phyloP scores from a whole-genome alignment of 2,113 vertebrate genomes.

The Pandion haliaetus region DNA sequence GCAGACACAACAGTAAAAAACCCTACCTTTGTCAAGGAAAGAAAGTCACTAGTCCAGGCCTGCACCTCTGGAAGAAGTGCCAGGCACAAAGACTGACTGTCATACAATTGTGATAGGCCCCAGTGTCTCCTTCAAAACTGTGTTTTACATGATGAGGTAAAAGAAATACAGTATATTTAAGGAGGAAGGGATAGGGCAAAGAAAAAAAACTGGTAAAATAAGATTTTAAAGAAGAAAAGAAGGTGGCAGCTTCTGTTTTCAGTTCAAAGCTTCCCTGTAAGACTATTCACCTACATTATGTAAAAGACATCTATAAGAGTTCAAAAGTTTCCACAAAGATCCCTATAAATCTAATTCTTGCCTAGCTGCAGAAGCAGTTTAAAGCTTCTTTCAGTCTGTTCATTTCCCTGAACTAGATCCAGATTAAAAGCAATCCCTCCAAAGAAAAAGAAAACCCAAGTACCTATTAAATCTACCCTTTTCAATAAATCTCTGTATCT shows the following conservation, averaged over 20 bases:
- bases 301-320: not conserved
- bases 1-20: not conserved
- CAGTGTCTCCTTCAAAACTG: not conserved
- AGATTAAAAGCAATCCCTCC: slow-evolving; percentile 28
- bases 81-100: not conserved
- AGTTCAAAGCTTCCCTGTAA: not conserved
- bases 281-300: not conserved
- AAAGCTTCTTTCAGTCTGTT: slow-evolving; percentile 30
- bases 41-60: not conserved
- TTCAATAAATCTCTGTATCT: not conserved
- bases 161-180: not conserved
- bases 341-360: not conserved
- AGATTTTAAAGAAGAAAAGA: not conserved
- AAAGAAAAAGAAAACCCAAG: not conserved
- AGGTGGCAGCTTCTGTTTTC: not conserved
- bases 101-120: fast-evolving
- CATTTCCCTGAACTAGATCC: slow-evolving; percentile 12
- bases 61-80: not conserved
- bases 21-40: not conserved
- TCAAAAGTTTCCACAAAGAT: not conserved
- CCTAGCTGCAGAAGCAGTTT: not conserved
- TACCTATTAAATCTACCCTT: not conserved
- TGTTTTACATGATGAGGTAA: not conserved
- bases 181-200: not conserved
- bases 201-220: not conserved